Evolutionary conservation across 2,797 vertebrate species (phyloP), one percentile per base, ranked within the genome.

Genomic region (Botia almorhae): DNA sequence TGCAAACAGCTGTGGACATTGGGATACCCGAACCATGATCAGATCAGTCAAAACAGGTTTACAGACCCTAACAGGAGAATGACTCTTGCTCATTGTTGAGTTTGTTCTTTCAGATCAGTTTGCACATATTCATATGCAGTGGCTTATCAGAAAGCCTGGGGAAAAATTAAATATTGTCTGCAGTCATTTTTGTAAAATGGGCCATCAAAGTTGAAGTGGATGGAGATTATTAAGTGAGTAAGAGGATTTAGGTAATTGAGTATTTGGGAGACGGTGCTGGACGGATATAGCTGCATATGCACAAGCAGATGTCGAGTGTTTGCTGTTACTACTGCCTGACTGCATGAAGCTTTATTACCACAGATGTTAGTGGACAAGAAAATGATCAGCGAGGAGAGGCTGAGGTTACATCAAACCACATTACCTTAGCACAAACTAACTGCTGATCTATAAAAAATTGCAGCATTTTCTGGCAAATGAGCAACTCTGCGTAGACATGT

Each of bases 161-260:
- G 36, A 58, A 58, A 67, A 33, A 64, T 67, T 12, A 65, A 36
- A 58, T 33, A 21, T 12, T 10, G 50, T 73, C 17, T 68, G 69
- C 19, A 26, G 11, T 72, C 77, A 72, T 46, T 21, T 23, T 58
- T 80, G 17, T 51, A 60, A 21, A 73, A 70, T 64, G 43, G 69
- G 46, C 69, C 77, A 82, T 85, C 80, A 84, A 79, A 76, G 83
- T 79, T 79, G 73, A 69, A 69, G 26, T 56, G 61, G 74, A 70
- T 55, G 21, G 19, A 77, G 68, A 74, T 69, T 73, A 69, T 65
- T 68, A 46, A 17, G 74, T 67, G 68, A 64, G 69, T 76, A 65
- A 70, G 84, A 76, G 70, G 81, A 82, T 82, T 76, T 69, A 60
- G 63, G 73, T 85, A 80, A 85, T 82, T 82, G 81, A 71, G 83